Evolutionary conservation across 2,797 vertebrate genomes (phyloP), one percentile per base, ranked within the genome.

Genomic region (Poecilia gillii): DNA sequence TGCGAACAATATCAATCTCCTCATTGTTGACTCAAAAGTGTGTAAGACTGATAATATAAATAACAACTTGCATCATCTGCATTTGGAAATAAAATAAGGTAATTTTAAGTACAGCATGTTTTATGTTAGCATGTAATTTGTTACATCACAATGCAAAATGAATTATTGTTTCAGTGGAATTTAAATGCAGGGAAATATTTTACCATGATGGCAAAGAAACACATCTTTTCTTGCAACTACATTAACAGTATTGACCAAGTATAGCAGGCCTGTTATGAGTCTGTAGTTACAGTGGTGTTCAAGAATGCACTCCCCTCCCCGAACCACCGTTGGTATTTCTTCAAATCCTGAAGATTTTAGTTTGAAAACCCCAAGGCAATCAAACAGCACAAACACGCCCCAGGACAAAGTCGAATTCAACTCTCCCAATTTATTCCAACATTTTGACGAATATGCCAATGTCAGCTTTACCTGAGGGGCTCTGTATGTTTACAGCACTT

Each of bases 391-490:
- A 74, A 43, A 73, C 62, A 55, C 18, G 6, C 12, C 33, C 39
- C 7, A 45, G 23, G 45, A 43, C 41, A 39, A 73, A 49, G 23
- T 33, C 53, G 39, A 39, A 31, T 16, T 55, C 46, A 78, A 16
- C 68, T 46, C 41, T 8, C 11, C 68, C 12, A 71, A 28, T 71
- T 46, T 28, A 71, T 36, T 53, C 36, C n/a, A 53, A 7, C n/a
- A 33, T 45, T 59, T 68, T 39, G 47, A 74, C 46, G 68, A 68
- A 9, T n/a, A 74, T 55, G 62, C 59, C 53, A 66, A 68, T 74
- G 46, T 43, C 47, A n/a, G 13, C 20, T 51, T 74, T 80, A 64
- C 74, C 59, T 39, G 18, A 18, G 59, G 6, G 72, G 59, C 47
- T 68, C 9, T 55, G 18, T 74, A 41, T 39, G 28, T 62, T 25